A percentile compares a stretch with the other conserved stretches of the same genome.
Conservation (phyloP, 2,888 invertebrate genomes). For the Monopis laevigella region DNA sequence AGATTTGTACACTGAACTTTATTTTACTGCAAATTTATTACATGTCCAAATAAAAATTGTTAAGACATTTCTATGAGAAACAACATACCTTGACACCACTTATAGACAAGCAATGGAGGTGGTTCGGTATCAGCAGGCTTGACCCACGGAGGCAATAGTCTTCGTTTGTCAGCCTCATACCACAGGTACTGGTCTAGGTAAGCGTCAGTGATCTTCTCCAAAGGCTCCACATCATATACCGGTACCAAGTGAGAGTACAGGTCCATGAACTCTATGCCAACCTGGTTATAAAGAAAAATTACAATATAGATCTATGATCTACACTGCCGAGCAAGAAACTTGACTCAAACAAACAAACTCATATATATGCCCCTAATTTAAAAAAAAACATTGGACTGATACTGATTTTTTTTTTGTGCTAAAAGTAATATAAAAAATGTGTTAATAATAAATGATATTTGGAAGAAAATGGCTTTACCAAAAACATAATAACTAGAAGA, state of each 20-base stretch:
- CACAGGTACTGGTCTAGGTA: conserved; percentile 99
- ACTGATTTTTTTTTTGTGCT: too few relatives aligned
- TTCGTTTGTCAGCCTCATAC: conserved; percentile 98
- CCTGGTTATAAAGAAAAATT: conserved; percentile 47
- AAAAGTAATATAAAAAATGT: too few relatives aligned
- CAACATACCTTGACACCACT: conserved; percentile 96
- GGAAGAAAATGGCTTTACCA: too few relatives aligned
- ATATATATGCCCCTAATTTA: too few relatives aligned
- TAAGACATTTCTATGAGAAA: too few relatives aligned
- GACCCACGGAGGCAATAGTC: conserved; percentile 98
- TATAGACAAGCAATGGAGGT: conserved; percentile 90
- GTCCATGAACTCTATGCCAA: conserved; percentile 99
- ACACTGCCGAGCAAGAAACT: background rate
- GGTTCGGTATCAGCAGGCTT: conserved; percentile 99
- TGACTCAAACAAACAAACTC: background rate
- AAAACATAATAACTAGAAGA: too few relatives aligned
- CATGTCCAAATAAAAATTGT: too few relatives aligned
- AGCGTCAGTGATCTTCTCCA: conserved; percentile 99
- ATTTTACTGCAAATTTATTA: too few relatives aligned
- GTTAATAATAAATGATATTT: too few relatives aligned
- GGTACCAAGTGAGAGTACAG: conserved; percentile 98
- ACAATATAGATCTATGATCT: background rate
- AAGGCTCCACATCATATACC: conserved; percentile 98
- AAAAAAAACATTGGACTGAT: too few relatives aligned
- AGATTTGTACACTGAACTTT: too few relatives aligned